phyloP scores from a whole-genome alignment of 2,797 vertebrate species.

The Chelon labrosus region DNA sequence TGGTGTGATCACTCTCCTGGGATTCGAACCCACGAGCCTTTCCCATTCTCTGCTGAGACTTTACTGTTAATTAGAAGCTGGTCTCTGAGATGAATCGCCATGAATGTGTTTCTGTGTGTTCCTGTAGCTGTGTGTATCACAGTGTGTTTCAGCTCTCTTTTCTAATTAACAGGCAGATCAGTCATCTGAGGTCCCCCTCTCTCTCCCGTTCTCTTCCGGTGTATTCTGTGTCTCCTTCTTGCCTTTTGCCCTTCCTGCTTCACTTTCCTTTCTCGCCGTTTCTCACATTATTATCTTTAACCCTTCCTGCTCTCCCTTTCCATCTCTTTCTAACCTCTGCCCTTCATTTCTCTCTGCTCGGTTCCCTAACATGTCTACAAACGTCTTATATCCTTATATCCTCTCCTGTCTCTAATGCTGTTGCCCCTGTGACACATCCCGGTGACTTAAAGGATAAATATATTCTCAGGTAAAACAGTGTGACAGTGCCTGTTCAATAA shows the following conservation, averaged over 20 bases:
- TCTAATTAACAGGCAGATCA: conserved; percentile 83
- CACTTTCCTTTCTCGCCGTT: conserved; percentile 23
- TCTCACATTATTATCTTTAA: conserved; percentile 32
- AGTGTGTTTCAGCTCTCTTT: conserved; percentile 68
- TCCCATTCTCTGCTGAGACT: conserved; percentile 75
- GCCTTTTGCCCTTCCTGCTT: conserved; percentile 40
- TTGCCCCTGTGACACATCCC: conserved; percentile 33
- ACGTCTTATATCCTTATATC: neutral
- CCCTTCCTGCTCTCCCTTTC: conserved; percentile 6
- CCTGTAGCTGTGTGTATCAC: conserved; percentile 40
- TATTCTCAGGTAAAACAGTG: conserved; percentile 45
- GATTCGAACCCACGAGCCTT: conserved; percentile 77
- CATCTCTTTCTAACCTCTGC: conserved; percentile 24
- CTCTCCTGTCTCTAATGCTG: conserved; percentile 17
- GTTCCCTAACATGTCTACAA: neutral
- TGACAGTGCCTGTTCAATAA: conserved; percentile 45
- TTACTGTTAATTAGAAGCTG: conserved; percentile 82
- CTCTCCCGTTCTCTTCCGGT: conserved; percentile 47
- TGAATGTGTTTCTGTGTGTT: conserved; percentile 70
- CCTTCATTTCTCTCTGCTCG: conserved; percentile 6
- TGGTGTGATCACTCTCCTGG: conserved; percentile 67
- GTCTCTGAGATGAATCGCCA: conserved; percentile 74
- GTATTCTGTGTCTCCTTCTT: conserved; percentile 44
- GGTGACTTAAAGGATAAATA: conserved; percentile 46
- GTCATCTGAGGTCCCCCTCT: conserved; percentile 72